Conservation (phyloP, 2,113 vertebrate species). For the Motacilla alba region DNA sequence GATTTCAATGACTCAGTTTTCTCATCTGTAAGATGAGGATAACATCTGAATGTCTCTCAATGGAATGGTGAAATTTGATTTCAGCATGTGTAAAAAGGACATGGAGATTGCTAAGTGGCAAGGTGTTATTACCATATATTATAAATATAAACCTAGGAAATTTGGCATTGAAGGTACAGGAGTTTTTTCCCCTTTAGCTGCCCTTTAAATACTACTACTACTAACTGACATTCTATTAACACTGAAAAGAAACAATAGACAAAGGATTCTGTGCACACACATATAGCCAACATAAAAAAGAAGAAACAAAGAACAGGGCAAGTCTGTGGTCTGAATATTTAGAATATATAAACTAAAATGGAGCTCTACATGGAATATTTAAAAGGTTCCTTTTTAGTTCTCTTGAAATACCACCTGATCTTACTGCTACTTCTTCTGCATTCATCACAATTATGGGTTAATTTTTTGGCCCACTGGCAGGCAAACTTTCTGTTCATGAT, state of each 20-base stretch:
- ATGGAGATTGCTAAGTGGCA: not conserved
- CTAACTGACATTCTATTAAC: not conserved
- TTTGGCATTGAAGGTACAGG: not conserved
- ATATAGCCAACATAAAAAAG: not conserved
- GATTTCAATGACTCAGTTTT: not conserved
- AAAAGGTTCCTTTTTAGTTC: not conserved
- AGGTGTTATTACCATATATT: not conserved
- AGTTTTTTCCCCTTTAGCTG: not conserved
- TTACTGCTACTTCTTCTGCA: not conserved
- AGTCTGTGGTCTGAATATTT: not conserved
- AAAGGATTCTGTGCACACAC: not conserved
- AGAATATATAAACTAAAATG: not conserved
- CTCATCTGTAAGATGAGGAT: not conserved
- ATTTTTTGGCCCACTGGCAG: not conserved
- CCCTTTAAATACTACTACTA: not conserved
- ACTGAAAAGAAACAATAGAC: not conserved
- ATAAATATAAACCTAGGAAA: not conserved
- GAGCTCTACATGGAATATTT: not conserved
- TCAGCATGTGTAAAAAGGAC: not conserved
- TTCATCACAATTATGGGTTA: not conserved
- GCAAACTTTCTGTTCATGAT: not conserved
- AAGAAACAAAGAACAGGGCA: not conserved
- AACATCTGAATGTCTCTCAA: not conserved
- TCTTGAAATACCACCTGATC: not conserved
- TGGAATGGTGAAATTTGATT: not conserved